phyloP scores from a whole-genome alignment of 2,888 invertebrate species.

The Gortyna flavago region DNA sequence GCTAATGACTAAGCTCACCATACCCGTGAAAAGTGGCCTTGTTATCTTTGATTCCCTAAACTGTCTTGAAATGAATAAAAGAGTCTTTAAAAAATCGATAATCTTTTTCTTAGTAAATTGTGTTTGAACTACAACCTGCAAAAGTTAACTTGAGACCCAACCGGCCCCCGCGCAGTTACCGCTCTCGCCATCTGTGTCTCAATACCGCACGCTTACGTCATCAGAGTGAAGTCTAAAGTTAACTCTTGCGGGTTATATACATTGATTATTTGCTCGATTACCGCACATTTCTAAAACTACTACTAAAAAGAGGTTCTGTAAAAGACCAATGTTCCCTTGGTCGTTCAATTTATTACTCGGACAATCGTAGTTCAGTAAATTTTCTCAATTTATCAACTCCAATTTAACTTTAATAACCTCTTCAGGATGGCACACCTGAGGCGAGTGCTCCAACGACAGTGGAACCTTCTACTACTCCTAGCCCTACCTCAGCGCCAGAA shows the following conservation, averaged over 20 bases:
- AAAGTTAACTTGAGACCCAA: too few relatives aligned
- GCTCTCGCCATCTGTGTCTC: too few relatives aligned
- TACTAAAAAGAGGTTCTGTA: not conserved
- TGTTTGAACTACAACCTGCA: not conserved
- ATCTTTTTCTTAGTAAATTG: not conserved
- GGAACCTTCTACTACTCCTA: not conserved
- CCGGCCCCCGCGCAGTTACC: too few relatives aligned
- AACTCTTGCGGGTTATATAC: not conserved
- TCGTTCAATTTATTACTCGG: not conserved
- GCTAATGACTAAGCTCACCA: not conserved
- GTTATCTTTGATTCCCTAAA: not conserved
- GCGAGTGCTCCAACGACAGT: not conserved
- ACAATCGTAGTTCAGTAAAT: not conserved
- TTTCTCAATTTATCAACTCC: not conserved
- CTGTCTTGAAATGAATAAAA: not conserved
- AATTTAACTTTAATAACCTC: not conserved
- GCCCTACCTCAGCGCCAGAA: not conserved
- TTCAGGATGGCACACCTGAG: not conserved
- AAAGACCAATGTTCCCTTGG: not conserved
- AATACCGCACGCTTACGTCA: too few relatives aligned
- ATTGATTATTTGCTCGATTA: not conserved
- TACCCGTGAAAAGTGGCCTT: not conserved
- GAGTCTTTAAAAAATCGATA: not conserved
- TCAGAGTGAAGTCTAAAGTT: not conserved
- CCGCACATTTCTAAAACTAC: not conserved